A percentile compares a stretch with the other conserved stretches of the same genome.
Evolutionary conservation across 2,797 vertebrate genomes (phyloP).

Genomic region (Acrossocheilus wenchowensis): DNA sequence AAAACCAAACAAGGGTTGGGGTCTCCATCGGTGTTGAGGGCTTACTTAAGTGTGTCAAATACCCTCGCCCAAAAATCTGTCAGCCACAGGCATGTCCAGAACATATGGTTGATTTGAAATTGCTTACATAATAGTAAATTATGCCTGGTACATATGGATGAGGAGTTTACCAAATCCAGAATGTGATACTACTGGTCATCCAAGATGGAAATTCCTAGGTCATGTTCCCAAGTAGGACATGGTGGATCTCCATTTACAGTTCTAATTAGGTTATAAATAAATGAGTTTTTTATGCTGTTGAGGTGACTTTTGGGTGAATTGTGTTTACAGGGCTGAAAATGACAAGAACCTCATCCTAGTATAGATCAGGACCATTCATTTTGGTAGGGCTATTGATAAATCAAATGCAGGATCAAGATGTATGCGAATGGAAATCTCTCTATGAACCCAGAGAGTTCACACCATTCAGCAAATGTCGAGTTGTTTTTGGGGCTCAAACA

Average conservation of each 20-base stretch:
- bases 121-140: neutral
- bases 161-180: neutral
- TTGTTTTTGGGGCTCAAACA: neutral
- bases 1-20: neutral
- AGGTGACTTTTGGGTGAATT: neutral
- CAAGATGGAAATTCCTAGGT: neutral
- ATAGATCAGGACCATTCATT: neutral
- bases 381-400: neutral
- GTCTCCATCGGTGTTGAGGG: neutral
- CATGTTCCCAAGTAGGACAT: neutral
- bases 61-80: neutral
- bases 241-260: neutral
- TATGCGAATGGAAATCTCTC: neutral
- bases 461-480: neutral
- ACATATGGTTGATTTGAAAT: conserved; percentile 9
- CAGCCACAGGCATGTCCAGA: conserved; percentile 13
- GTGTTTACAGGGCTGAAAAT: neutral
- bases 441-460: neutral
- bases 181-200: neutral
- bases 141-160: neutral
- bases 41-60: neutral
- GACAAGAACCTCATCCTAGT: neutral
- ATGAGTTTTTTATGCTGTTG: neutral
- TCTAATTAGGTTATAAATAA: neutral
- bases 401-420: neutral